Conservation (phyloP, 37 sponge, comb jelly and placozoan genomes). For the Haliclona indistincta region DNA sequence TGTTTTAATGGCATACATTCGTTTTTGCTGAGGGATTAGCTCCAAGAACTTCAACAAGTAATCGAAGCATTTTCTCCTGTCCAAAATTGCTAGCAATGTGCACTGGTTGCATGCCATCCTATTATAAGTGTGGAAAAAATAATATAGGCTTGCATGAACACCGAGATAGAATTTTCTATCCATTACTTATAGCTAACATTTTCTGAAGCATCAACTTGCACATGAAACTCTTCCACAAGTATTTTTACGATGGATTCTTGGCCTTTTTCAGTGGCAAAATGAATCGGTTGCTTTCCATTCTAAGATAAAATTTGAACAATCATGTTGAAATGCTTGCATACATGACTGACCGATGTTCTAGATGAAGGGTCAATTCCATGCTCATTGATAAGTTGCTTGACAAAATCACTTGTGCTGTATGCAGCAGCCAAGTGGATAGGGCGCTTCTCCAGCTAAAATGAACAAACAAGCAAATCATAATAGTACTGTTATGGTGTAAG, state of each 20-base stretch:
- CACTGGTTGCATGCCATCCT: slow-evolving; percentile 15
- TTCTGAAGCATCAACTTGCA: not conserved
- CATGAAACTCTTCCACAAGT: slow-evolving; percentile 4
- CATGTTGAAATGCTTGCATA: too few species aligned
- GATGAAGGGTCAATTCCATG: slow-evolving; percentile 9
- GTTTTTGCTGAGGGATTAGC: slow-evolving; percentile 1
- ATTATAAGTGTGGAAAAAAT: not conserved
- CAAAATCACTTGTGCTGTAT: not conserved
- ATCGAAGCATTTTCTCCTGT: not conserved
- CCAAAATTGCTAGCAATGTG: not conserved
- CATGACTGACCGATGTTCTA: not conserved
- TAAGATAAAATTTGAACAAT: too few species aligned
- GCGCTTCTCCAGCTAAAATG: not conserved
- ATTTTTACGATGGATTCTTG: slow-evolving; percentile 4
- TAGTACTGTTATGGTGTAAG: not conserved
- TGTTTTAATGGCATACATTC: not conserved
- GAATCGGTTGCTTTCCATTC: slow-evolving; percentile 23
- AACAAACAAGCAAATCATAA: too few species aligned
- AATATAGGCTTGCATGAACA: too few species aligned
- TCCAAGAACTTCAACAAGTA: slow-evolving; percentile 8
- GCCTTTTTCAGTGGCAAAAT: slow-evolving; percentile 10
- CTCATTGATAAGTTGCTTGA: not conserved
- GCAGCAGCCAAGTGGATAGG: slow-evolving; percentile 9
- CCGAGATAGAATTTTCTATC: too few species aligned
- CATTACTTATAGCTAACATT: too few species aligned